Evolutionary conservation across 1,140 invertebrate species (phyloP), one percentile per base, ranked within the genome.

Genomic region (Drosophila pseudoananassae): DNA sequence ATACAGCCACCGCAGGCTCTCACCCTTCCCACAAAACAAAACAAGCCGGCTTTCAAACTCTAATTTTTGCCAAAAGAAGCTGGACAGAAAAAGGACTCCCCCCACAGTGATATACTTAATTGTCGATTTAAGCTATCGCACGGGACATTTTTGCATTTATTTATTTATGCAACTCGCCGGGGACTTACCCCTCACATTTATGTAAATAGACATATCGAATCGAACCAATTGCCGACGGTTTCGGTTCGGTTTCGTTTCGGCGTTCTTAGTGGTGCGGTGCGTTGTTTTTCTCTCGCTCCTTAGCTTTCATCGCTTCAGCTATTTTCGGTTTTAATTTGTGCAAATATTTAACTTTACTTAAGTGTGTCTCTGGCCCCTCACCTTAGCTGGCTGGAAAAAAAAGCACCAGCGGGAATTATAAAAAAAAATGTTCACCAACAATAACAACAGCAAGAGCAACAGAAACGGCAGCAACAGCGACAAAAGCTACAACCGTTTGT

Each of bases 271-370:
- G 14, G 60, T 36, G 52, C 52, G n/a, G 46, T 17, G 25, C 25
- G 57, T 60, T 12, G 23, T 49, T 36, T 55, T 54, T 51, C 33
- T 46, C 46, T 43, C 31, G 58, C 63, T 68, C 51, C 66, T 49
- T 56, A 69, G 56, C 64, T 69, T 69, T 55, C 66, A 69, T 80
- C 57, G 65, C 66, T 78, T 81, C 59, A 59, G 78, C 73, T 70
- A 81, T 81, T 81, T 84, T 87, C 61, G 58, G 76, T 87, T 88
- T 87, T 87, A 83, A 87, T 88, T 87, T 87, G 78, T 83, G 75
- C 72, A 87, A 87, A 87, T 87, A 89, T 87, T 87, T 74, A 83
- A 78, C 75, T 72, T 88, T 73, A 87, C 83, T 88, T 88, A 78
- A 78, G 65, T 83, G 78, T 82, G 51, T 55, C 29, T 65, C 50